Percentiles rank a stretch among this genome's conserved stretches.
Evolutionary conservation across 1,140 invertebrate species (phyloP).

Genomic region (Hycleus phaleratus): DNA sequence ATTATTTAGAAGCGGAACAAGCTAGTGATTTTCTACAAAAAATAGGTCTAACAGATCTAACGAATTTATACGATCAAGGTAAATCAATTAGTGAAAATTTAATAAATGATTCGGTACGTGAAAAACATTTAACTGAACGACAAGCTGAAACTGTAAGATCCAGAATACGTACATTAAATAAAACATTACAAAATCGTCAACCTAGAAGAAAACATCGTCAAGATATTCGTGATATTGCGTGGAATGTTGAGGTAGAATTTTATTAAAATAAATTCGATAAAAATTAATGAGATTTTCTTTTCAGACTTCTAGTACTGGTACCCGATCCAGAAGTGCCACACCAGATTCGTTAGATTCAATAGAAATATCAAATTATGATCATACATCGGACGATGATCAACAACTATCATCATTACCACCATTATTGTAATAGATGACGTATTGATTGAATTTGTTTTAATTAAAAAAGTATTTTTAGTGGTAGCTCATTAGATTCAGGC

Average conservation of each 20-base stretch:
- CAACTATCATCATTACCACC: conserved; percentile 28
- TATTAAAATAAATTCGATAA: conserved; percentile 4
- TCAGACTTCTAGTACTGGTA: conserved; percentile 57
- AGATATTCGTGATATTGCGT: conserved; percentile 70
- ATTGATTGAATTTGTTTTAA: neutral
- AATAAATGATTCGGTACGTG: conserved; percentile 48
- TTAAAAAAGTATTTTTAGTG: neutral
- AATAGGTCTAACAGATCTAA: conserved; percentile 51
- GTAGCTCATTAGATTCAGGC: neutral
- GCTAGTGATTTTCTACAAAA: conserved; percentile 38
- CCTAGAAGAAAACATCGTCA: conserved; percentile 54
- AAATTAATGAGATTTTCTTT: conserved; percentile 9
- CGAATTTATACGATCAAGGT: conserved; percentile 51
- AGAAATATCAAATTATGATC: conserved; percentile 31
- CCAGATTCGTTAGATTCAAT: conserved; percentile 74
- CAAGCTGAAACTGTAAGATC: conserved; percentile 71
- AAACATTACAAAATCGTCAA: conserved; percentile 61
- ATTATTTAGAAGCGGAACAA: conserved; percentile 33
- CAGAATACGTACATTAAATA: conserved; percentile 68
- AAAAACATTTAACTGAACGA: conserved; percentile 46
- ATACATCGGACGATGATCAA: conserved; percentile 36
- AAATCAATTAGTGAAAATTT: conserved; percentile 52
- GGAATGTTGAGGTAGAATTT: conserved; percentile 60
- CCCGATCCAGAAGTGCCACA: conserved; percentile 76
- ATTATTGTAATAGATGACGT: conserved; percentile 20